Evolutionary conservation across 2,113 vertebrate species (phyloP), one percentile per base, ranked within the genome.

Genomic region (Tychaedon coryphoeus): DNA sequence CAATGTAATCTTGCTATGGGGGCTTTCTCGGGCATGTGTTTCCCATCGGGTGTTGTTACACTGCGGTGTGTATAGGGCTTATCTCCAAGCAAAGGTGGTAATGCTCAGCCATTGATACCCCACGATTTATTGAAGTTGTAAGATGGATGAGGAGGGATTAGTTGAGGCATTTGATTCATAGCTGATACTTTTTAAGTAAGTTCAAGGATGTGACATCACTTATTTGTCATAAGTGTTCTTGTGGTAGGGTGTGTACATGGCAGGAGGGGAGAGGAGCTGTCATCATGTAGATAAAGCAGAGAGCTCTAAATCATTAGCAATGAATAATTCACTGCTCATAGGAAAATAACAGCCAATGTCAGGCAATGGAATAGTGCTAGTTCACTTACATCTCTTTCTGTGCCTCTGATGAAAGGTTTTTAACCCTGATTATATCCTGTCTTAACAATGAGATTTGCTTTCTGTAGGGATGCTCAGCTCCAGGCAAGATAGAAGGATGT

Each of bases 401-500:
- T 65, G 45, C 36, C 58, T 74, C 64, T 53, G 83, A 92, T 90
- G 90, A 83, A 93, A 88, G 80, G 40, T 64, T 96, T 97, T 92
- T 79, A 92, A 95, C 96, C 88, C 74, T 95, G 88, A 91, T 96
- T 87, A 94, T 69, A 85, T 26, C 79, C 62, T 82, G 43, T 83
- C 74, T 83, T 73, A 86, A 67, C 51, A 1, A 3, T 48, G 61
- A 90, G 83, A 92, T 94, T 92, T 90, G 56, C 66, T 91, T 97
- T 95, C 86, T 89, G 58, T 51, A 85, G 61, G 62, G 83, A 92
- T 86, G 82, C 65, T 91, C 89, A 95, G 83, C 91, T 95, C 61
- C 76, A 96, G 83, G 95, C 94, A 89, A 93, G 79, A 84, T 13
- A 90, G 89, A 81, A 96, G 73, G 65, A 95, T 93, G 91, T 91